phyloP scores from a whole-genome alignment of 37 sponge, comb jelly and placozoan species.

The Dysidea cf. avara region DNA sequence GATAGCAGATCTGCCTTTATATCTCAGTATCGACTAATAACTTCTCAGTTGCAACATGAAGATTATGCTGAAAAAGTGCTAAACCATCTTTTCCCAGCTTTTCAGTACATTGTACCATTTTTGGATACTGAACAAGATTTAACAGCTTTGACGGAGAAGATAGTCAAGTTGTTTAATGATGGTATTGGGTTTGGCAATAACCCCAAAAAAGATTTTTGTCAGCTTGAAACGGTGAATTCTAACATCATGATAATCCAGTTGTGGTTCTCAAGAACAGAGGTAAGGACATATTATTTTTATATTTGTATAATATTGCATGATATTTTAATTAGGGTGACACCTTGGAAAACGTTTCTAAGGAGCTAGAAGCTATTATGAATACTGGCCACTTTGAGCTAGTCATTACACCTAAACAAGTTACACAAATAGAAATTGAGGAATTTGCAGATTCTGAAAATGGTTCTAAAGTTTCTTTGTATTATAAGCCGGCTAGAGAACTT shows the following conservation, averaged over 20 bases:
- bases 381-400: slow-evolving; percentile 67
- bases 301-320: not conserved
- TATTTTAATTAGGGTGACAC: slow-evolving; percentile 45
- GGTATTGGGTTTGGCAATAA: slow-evolving; percentile 24
- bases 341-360: slow-evolving; percentile 51
- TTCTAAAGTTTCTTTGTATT: slow-evolving; percentile 12
- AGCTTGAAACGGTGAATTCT: slow-evolving; percentile 68
- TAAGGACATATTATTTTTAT: not conserved
- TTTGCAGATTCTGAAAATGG: not conserved
- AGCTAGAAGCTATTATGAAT: slow-evolving; percentile 57
- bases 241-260: slow-evolving; percentile 43
- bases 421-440: no score
- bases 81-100: slow-evolving; percentile 56
- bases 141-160: slow-evolving; percentile 43
- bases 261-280: slow-evolving; percentile 56
- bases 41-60: slow-evolving; percentile 73
- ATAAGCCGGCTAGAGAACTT: not conserved
- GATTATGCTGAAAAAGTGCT: slow-evolving; percentile 74
- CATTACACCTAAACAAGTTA: no score
- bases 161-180: slow-evolving; percentile 16
- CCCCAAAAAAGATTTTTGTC: slow-evolving; percentile 18
- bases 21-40: slow-evolving; percentile 62
- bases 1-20: slow-evolving; percentile 30
- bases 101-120: slow-evolving; percentile 49
- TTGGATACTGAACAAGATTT: slow-evolving; percentile 34